Evolutionary conservation across 2,797 vertebrate species (phyloP).

Genomic region (Loris lydekkerianus): DNA sequence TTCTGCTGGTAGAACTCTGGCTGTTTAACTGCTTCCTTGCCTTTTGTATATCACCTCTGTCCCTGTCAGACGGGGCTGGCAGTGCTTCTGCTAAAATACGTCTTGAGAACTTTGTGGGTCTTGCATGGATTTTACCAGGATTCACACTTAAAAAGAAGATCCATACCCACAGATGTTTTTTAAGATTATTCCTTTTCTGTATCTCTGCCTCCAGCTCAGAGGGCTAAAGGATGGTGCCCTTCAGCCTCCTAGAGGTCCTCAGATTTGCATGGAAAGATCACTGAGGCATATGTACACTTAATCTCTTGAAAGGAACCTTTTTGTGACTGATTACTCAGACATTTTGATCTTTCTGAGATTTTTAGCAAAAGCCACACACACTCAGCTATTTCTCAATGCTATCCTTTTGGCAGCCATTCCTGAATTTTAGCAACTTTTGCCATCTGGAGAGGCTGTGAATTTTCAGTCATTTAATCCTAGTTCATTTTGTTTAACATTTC

Average conservation of each 20-base stretch:
- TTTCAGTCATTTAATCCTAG: slow-evolving; percentile 3
- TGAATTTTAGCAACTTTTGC: slow-evolving; percentile 28
- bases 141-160: neutral
- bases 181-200: neutral
- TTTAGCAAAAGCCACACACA: slow-evolving; percentile 44
- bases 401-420: neutral
- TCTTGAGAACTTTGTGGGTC: neutral
- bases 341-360: slow-evolving; percentile 13
- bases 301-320: neutral
- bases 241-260: neutral
- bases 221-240: neutral
- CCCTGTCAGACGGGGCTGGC: neutral
- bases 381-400: neutral
- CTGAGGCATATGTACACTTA: neutral
- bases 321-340: neutral
- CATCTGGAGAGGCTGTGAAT: neutral
- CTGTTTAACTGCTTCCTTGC: neutral
- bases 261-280: neutral
- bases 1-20: neutral
- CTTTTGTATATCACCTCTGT: neutral
- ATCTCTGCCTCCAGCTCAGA: neutral
- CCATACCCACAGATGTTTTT: neutral
- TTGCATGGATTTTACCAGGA: neutral
- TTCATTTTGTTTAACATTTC: slow-evolving; percentile 31
- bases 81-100: neutral